Conservation (phyloP, 2,888 invertebrate species). For the Oligia strigilis region DNA sequence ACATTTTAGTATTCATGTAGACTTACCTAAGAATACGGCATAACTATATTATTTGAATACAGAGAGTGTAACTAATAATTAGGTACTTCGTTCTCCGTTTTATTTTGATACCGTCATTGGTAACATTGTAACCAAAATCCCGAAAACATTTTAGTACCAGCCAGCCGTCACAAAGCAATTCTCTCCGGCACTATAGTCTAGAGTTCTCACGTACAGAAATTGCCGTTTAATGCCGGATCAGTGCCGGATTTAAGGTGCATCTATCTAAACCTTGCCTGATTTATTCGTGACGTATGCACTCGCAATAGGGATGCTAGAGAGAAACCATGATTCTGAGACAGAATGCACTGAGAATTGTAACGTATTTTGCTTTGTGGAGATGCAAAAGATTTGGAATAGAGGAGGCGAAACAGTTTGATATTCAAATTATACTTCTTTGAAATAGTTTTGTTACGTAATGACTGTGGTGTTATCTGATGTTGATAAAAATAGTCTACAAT, state of each 20-base stretch:
- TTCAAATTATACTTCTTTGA: neutral
- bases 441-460: neutral
- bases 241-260: slow-evolving; percentile 69
- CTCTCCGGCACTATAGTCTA: slow-evolving; percentile 36
- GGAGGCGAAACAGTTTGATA: neutral
- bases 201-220: slow-evolving; percentile 64
- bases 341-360: slow-evolving; percentile 42
- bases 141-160: slow-evolving; percentile 25
- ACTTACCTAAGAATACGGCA: neutral
- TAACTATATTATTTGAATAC: neutral
- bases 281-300: slow-evolving; percentile 73
- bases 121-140: neutral
- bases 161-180: slow-evolving; percentile 24
- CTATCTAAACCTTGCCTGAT: slow-evolving; percentile 71
- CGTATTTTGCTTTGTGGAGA: slow-evolving; percentile 34
- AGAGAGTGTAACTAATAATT: neutral
- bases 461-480: neutral
- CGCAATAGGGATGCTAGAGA: slow-evolving; percentile 47
- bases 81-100: neutral
- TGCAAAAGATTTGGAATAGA: neutral
- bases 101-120: neutral
- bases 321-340: slow-evolving; percentile 45
- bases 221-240: slow-evolving; percentile 70
- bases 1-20: neutral
- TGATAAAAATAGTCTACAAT: neutral